These are phyloP conservation scores for Lysandra bellargus DNA, from an alignment of 2,888 invertebrate species.

Conservation along the genomic window DNA sequence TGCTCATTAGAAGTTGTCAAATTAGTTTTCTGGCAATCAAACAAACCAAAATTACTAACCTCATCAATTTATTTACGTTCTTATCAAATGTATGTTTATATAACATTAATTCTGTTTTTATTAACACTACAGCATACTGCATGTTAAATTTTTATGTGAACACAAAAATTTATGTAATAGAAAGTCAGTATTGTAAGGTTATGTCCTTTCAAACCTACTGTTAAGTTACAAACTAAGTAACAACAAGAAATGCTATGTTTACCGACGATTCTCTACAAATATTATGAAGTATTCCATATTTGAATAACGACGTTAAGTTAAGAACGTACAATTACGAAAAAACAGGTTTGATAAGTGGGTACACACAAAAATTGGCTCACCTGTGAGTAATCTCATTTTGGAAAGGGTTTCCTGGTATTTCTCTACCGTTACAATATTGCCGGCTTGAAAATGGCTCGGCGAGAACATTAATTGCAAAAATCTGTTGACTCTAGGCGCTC, in stretches of 20 bases:
- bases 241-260: background rate
- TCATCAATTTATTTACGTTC: background rate
- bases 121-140: background rate
- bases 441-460: constrained; percentile 41
- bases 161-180: constrained; percentile 1
- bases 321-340: constrained; percentile 36
- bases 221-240: background rate
- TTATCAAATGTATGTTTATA: constrained; percentile 7
- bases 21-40: background rate
- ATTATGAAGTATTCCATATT: constrained; percentile 11
- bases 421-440: constrained; percentile 39
- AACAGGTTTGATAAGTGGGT: constrained; percentile 43
- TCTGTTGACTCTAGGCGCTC: constrained; percentile 50
- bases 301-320: constrained; percentile 26
- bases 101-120: background rate
- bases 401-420: constrained; percentile 47
- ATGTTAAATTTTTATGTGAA: background rate
- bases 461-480: constrained; percentile 45
- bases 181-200: constrained; percentile 16
- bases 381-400: constrained; percentile 54
- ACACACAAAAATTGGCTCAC: constrained; percentile 47
- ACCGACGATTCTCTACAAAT: background rate
- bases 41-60: background rate
- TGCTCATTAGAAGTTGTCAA: background rate
- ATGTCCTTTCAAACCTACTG: background rate